Evolutionary conservation across 2,888 invertebrate species (phyloP).

Genomic region (Notodonta ziczac): DNA sequence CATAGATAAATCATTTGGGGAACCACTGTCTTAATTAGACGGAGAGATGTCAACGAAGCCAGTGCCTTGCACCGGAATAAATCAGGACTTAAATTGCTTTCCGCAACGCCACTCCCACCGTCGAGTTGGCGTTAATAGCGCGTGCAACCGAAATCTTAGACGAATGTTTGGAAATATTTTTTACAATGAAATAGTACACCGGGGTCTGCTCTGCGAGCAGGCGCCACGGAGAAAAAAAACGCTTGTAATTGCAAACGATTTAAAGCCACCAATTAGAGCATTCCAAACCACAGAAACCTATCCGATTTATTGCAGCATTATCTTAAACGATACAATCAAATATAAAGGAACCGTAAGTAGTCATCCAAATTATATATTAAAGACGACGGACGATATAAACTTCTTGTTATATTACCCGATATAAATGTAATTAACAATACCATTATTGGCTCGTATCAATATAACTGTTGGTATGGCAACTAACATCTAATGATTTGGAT

Average conservation of each 20-base stretch:
- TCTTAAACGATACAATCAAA: constrained; percentile 54
- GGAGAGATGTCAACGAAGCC: constrained; percentile 71
- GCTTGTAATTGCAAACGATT: constrained; percentile 57
- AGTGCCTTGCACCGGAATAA: constrained; percentile 70
- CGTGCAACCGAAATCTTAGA: constrained; percentile 79
- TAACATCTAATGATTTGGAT: constrained; percentile 69
- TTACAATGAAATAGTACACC: constrained; percentile 68
- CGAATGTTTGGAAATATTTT: constrained; percentile 72
- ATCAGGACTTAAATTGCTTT: constrained; percentile 80
- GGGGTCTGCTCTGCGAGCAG: constrained; percentile 51
- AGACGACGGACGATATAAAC: constrained; percentile 47
- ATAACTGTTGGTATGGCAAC: constrained; percentile 64
- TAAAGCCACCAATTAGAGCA: constrained; percentile 60
- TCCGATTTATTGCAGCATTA: constrained; percentile 47
- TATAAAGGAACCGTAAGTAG: constrained; percentile 50
- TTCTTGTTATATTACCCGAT: constrained; percentile 51
- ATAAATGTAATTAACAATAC: constrained; percentile 66
- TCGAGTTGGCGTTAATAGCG: constrained; percentile 80
- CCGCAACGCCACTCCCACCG: constrained; percentile 79
- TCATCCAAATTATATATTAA: constrained; percentile 44
- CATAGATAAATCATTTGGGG: constrained; percentile 66
- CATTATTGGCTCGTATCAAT: constrained; percentile 65
- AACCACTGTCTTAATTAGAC: constrained; percentile 75
- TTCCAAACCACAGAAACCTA: constrained; percentile 44
- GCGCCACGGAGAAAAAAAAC: constrained; percentile 63